Evolutionary conservation across 1,140 invertebrate species (phyloP), one percentile per base, ranked within the genome.

Genomic region (Drosophila santomea): DNA sequence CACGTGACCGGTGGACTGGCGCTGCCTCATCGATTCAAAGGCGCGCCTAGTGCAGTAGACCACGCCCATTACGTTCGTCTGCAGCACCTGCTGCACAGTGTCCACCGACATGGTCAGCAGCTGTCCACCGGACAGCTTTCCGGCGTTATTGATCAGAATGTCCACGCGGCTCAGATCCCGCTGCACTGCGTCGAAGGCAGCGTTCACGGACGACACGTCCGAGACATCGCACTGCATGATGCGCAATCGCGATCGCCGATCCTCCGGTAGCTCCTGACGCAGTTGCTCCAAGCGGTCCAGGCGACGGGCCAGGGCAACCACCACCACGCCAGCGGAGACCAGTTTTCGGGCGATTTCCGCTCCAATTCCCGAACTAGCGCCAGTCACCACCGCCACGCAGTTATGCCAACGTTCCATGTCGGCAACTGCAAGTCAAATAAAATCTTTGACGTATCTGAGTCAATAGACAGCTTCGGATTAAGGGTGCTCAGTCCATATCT

Each of bases 131-230:
- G 82, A 62, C 0, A 93, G 80, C 2, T 95, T 83, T 0, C 95
- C 96, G 1, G 96, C 96, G 90, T 96, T 96, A 82, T 97, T 97
- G 23, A 97, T 92, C 43, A 96, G 92, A 2, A 97, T 92, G 76
- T 96, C 95, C 0, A 96, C 91, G 5, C 94, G 93, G 8, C 94
- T 94, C 57, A 94, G 92, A 6, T 94, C 89, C 3, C 83, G 68
- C 7, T 94, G 91, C 3, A 95, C 93, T 91, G 93, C 94, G 43
- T 93, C 91, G 83, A 96, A 96, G 55, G 95, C 94, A 7, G 91
- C 85, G 15, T 93, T 84, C 14, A 97, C 94, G n/a, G 96, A 94
- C 0, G 92, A 91, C 55, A 95, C 93, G 35, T 95, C 93, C 0
- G 93, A 93, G 2, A 97, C 92, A 91, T 97, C 96, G 86, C 96